Conservation (phyloP, 1,140 invertebrate species). For the Agrilus planipennis region DNA sequence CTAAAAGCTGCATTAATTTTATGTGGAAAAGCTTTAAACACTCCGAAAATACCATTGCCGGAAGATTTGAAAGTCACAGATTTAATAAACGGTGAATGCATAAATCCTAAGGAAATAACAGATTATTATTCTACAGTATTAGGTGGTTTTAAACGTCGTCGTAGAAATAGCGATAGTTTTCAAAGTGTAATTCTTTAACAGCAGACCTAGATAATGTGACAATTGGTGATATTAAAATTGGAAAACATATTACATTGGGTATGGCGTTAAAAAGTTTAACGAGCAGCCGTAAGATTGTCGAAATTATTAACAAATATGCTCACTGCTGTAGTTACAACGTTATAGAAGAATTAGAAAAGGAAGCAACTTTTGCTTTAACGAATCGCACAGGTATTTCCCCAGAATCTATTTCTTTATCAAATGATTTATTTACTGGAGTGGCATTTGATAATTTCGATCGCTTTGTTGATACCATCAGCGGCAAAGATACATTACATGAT, state of each 20-base stretch:
- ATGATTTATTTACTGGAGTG: constrained; percentile 23
- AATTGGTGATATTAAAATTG: not conserved
- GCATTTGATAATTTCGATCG: constrained; percentile 38
- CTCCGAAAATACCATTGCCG: not conserved
- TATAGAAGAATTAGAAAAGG: constrained; percentile 30
- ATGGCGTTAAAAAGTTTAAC: constrained; percentile 27
- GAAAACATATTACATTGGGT: not conserved
- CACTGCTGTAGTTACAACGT: constrained; percentile 27
- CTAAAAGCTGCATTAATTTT: no score
- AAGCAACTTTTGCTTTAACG: constrained; percentile 18
- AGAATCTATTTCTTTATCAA: constrained; percentile 15
- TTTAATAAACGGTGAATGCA: not conserved
- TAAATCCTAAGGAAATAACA: not conserved
- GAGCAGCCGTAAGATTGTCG: constrained; percentile 24
- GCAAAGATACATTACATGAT: constrained; percentile 36
- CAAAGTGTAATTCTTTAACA: not conserved
- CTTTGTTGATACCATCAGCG: constrained; percentile 32
- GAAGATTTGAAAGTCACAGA: not conserved
- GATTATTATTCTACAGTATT: not conserved
- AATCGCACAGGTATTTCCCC: constrained; percentile 16
- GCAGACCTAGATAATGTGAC: not conserved
- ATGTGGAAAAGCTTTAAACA: no score
- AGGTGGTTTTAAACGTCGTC: not conserved
- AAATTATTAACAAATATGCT: constrained; percentile 28
- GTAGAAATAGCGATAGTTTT: not conserved